A percentile compares a stretch with the other conserved stretches of the same genome.
Evolutionary conservation across 1,140 invertebrate genomes (phyloP).

Genomic region (Stegodyphus mimosarum): DNA sequence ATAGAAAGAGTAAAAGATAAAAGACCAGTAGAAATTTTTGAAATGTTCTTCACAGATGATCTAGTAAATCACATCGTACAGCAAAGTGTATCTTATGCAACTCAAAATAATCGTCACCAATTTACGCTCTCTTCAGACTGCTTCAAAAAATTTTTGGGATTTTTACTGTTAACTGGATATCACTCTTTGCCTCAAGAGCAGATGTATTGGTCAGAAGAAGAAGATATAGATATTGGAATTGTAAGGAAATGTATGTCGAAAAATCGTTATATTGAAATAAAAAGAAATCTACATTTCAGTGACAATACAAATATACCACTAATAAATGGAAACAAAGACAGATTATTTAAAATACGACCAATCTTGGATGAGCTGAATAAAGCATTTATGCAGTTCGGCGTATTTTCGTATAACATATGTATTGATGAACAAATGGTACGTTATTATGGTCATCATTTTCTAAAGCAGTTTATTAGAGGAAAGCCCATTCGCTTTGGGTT

Average conservation of each 20-base stretch:
- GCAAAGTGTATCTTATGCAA: slow-evolving; percentile 19
- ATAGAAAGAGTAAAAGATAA: slow-evolving; percentile 40
- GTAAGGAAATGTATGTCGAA: slow-evolving; percentile 17
- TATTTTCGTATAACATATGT: slow-evolving; percentile 18
- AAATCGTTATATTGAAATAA: slow-evolving; percentile 20
- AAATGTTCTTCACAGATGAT: too few species aligned
- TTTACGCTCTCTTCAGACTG: slow-evolving; percentile 18
- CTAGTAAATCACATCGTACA: slow-evolving; percentile 19
- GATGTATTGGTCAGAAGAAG: slow-evolving; percentile 14
- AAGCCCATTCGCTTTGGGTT: slow-evolving; percentile 28
- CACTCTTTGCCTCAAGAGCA: slow-evolving; percentile 17
- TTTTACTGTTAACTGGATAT: slow-evolving; percentile 14
- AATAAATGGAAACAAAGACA: slow-evolving; percentile 20
- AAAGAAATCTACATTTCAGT: slow-evolving; percentile 16
- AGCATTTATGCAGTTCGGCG: slow-evolving; percentile 15
- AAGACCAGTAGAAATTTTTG: slow-evolving; percentile 33
- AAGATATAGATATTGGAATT: slow-evolving; percentile 18
- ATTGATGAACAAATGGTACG: slow-evolving; percentile 18
- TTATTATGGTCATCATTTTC: slow-evolving; percentile 1
- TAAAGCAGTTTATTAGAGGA: slow-evolving; percentile 15
- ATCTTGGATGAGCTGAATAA: slow-evolving; percentile 19
- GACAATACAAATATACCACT: slow-evolving; percentile 19
- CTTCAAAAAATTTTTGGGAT: slow-evolving; percentile 17
- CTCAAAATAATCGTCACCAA: slow-evolving; percentile 19
- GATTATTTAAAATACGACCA: slow-evolving; percentile 20